A percentile compares a stretch with the other conserved stretches of the same genome.
Conservation (phyloP, 2,797 vertebrate species). For the Artibeus jamaicensis region DNA sequence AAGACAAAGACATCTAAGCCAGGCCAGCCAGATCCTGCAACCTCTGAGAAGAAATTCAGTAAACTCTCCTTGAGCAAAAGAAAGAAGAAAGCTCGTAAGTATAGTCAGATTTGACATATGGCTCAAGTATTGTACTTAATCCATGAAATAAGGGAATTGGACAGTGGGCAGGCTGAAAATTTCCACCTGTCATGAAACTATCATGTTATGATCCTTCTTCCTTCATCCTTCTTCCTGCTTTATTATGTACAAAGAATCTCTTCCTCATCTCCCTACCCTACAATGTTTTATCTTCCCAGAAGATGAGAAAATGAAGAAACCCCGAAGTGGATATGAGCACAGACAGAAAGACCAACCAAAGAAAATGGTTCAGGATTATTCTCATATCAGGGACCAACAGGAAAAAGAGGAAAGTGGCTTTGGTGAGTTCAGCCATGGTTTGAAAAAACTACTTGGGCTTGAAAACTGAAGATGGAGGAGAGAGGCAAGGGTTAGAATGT, state of each 20-base stretch:
- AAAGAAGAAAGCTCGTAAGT: conserved; percentile 62
- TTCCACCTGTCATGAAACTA: neutral
- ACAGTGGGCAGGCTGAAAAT: neutral
- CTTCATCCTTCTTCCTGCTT: neutral
- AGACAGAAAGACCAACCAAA: conserved; percentile 59
- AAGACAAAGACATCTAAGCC: neutral
- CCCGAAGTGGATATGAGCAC: conserved; percentile 44
- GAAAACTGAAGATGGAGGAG: conserved; percentile 1
- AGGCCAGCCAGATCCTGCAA: neutral
- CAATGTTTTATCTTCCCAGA: conserved; percentile 50
- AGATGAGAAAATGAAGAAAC: conserved; percentile 58
- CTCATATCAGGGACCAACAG: conserved; percentile 49
- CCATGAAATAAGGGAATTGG: neutral
- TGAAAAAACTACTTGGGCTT: conserved; percentile 27
- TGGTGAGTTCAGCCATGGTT: conserved; percentile 66
- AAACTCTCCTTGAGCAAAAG: conserved; percentile 36
- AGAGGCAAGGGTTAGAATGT: neutral
- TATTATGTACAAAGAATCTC: neutral
- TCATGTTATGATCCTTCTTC: neutral
- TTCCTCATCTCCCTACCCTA: neutral
- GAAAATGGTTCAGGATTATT: conserved; percentile 57
- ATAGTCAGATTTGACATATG: neutral
- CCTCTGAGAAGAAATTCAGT: conserved; percentile 45
- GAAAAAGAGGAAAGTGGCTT: conserved; percentile 59
- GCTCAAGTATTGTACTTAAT: neutral